phyloP scores from a whole-genome alignment of 1,140 invertebrate genomes.

The Procambarus virginalis region DNA sequence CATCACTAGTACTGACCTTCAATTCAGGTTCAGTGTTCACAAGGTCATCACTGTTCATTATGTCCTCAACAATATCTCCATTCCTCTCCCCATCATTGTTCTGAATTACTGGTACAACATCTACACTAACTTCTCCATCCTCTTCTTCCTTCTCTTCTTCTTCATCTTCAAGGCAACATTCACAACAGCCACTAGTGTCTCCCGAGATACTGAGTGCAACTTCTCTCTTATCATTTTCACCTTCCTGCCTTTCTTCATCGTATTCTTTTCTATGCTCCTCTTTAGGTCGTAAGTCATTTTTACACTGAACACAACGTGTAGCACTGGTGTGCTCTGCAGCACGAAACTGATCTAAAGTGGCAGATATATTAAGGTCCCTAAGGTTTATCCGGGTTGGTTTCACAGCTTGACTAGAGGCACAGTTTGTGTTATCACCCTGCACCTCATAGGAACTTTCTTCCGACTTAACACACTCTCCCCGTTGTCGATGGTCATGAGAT shows the following conservation, averaged over 20 bases:
- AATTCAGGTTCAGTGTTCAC: conserved; percentile 18
- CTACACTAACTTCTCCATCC: neutral
- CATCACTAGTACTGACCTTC: neutral
- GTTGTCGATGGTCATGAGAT: conserved; percentile 41
- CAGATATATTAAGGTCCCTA: conserved; percentile 10
- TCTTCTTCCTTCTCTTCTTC: conserved; percentile 27
- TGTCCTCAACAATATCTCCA: neutral
- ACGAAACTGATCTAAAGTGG: neutral
- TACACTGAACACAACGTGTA: neutral
- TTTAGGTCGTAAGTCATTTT: conserved; percentile 8
- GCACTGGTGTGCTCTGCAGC: conserved; percentile 5
- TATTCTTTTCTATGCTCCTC: conserved; percentile 8
- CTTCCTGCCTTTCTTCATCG: conserved; percentile 1
- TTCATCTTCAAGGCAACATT: conserved; percentile 37
- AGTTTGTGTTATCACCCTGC: conserved; percentile 19
- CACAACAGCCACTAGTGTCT: conserved; percentile 43
- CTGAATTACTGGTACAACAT: neutral
- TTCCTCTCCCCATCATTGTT: conserved; percentile 9
- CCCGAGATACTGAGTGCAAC: neutral
- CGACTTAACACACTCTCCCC: conserved; percentile 17
- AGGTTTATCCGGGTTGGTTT: conserved; percentile 25
- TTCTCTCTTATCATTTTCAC: conserved; percentile 4
- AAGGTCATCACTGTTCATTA: conserved; percentile 48
- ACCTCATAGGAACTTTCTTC: conserved; percentile 36
- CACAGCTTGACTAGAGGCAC: conserved; percentile 37